Base-by-base conservation (phyloP, 2,113 vertebrate genomes). In the Monopterus albus region DNA sequence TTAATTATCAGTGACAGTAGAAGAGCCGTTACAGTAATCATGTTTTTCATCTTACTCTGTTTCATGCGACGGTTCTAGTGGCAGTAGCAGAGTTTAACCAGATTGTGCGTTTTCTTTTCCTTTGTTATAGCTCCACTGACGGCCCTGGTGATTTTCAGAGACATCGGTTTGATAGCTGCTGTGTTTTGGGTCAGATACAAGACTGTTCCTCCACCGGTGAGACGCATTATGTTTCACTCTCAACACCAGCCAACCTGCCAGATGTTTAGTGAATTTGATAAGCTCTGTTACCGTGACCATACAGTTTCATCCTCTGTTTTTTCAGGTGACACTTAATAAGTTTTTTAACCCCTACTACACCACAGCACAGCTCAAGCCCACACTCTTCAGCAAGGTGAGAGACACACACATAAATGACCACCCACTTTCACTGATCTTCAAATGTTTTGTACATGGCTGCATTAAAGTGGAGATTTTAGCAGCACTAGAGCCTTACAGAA, bases 261-360 rank as follows among this genome's bases (percentile, higher is more conserved):
- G 10, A 39, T 15, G 2, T 42, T 14, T 18, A 6, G 25, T 31
- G 4, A 26, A 1, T 1, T 20, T 6, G 15, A n/a, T 28, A 15
- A 26, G 15, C 9, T 66, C 40, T 35, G n/a, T n/a, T n/a, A n/a
- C n/a, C n/a, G n/a, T n/a, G n/a, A n/a, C n/a, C n/a, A n/a, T n/a
- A n/a, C n/a, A n/a, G n/a, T n/a, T n/a, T n/a, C n/a, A n/a, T 31
- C 74, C 6, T 56, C 72, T 33, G 67, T 62, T 55, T 87, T 15
- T 51, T 50, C 92, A 99, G 98, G 93, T 96, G 89, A 99, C 96
- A 20, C 90, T 98, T 49, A 93, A 94, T 87, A 97, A 95, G 81
- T 99, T 97, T 92, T 99, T 99, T 92, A 99, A 99, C 72, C 97
- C 97, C n/a, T 99, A 97, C 87, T 99, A 98, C 12, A 96, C 95